phyloP scores from a whole-genome alignment of 1,140 invertebrate genomes.

The Riptortus pedestris region DNA sequence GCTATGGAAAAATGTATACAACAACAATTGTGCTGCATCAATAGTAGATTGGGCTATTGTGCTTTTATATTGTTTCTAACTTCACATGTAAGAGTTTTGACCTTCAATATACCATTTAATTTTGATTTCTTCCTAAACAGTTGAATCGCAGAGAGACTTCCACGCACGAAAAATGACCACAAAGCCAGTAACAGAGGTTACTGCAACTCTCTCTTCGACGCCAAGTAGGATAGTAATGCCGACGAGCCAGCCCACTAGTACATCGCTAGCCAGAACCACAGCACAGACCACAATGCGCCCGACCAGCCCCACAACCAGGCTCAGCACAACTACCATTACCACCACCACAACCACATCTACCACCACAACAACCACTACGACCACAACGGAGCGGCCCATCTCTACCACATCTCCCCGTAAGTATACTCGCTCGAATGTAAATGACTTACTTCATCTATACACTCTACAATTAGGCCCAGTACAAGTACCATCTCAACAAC shows the following conservation, averaged over 20 bases:
- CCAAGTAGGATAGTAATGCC: slow-evolving; percentile 22
- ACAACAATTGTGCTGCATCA: too few species aligned
- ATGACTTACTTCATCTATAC: too few species aligned
- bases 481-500: slow-evolving; percentile 44
- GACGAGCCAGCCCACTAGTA: slow-evolving; percentile 27
- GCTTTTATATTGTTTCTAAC: too few species aligned
- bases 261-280: slow-evolving; percentile 22
- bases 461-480: slow-evolving; percentile 33
- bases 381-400: slow-evolving; percentile 31
- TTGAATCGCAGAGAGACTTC: slow-evolving; percentile 79
- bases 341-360: slow-evolving; percentile 21
- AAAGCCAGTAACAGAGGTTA: slow-evolving; percentile 2
- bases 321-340: slow-evolving; percentile 35
- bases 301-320: slow-evolving; percentile 17
- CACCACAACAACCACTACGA: slow-evolving; percentile 33
- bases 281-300: slow-evolving; percentile 29
- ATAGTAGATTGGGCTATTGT: too few species aligned
- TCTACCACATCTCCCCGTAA: slow-evolving; percentile 23
- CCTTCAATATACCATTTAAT: too few species aligned
- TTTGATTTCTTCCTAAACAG: too few species aligned
- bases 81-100: too few species aligned
- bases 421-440: too few species aligned
- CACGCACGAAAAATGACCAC: slow-evolving; percentile 51
- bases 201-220: slow-evolving; percentile 19
- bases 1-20: too few species aligned